A percentile compares a stretch with the other conserved stretches of the same genome.
Conservation (phyloP, 1,140 invertebrate species). For the Trinorchestia longiramus region DNA sequence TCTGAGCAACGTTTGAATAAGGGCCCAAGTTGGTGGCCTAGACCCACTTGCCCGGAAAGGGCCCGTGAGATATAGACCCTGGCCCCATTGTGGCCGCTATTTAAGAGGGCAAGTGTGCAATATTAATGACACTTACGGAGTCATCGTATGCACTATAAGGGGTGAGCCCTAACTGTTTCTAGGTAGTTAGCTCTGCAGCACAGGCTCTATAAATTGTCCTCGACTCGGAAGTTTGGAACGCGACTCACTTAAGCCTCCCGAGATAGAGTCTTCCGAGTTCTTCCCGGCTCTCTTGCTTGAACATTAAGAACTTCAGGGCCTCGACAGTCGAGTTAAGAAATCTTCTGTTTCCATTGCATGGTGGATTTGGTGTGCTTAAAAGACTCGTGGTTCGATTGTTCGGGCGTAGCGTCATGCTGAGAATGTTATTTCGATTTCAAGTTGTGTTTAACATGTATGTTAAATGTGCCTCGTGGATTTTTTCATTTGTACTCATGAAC, state of each 20-base stretch:
- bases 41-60: constrained; percentile 3
- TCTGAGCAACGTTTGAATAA: neutral
- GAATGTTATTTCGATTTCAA: neutral
- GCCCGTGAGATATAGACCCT: neutral
- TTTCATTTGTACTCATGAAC: neutral
- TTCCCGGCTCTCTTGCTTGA: neutral
- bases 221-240: neutral
- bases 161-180: constrained; percentile 20
- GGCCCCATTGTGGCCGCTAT: constrained; percentile 28
- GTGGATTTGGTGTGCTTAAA: neutral
- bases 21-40: neutral
- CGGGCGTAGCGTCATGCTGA: neutral
- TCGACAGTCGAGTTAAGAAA: neutral
- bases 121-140: constrained; percentile 48
- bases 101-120: constrained; percentile 41
- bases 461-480: neutral
- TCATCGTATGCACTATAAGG: constrained; percentile 17
- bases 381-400: neutral
- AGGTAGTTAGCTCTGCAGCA: constrained; percentile 17
- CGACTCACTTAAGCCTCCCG: neutral
- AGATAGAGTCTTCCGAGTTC: constrained; percentile 9
- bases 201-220: constrained; percentile 30
- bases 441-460: neutral
- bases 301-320: neutral
- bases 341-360: neutral